Evolutionary conservation across 2,113 vertebrate species (phyloP), one percentile per base, ranked within the genome.

Genomic region (Cichladusa arquata): DNA sequence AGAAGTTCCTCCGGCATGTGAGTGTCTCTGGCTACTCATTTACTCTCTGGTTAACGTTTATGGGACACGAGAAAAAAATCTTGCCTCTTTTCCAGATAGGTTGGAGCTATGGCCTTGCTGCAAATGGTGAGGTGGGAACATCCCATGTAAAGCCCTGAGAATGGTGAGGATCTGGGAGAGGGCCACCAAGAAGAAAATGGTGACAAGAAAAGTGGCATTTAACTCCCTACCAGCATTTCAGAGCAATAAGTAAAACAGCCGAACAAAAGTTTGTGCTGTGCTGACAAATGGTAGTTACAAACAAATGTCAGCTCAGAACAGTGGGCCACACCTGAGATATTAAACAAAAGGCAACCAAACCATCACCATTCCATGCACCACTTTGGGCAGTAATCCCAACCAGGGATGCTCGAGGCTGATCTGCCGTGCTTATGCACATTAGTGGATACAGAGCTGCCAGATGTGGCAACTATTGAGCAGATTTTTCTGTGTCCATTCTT

Each of bases 341-440:
- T 60, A 16, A 47, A 38, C 9, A n/a, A 31, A 56, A 60, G 4
- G 8, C n/a, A 34, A 12, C 19, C 48, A 74, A 47, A 25, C 5
- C 4, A 3, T 16, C 6, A 9, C 15, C 0, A 0, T 23, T 33
- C n/a, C 3, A 4, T 2, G 4, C 51, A 18, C 48, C 1, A 0
- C 31, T 64, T 74, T 0, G 0, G 44, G 45, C 19, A 13, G 19
- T 1, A 11, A 13, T 15, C 19, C 57, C 36, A 42, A 1, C 6
- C 7, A 12, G 29, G 7, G 8, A 0, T 6, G 17, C 40, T 54
- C 28, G 14, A 66, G 28, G 31, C 6, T 31, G 18, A 3, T 47
- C 58, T 34, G 20, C 9, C 36, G 16, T 47, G 22, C 20, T 40
- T 9, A 5, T 26, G 29, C 31, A 29, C 3, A 0, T 25, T 58